Evolutionary conservation across 2,888 invertebrate species (phyloP), one percentile per base, ranked within the genome.

Genomic region (Mesorhabditis belari): DNA sequence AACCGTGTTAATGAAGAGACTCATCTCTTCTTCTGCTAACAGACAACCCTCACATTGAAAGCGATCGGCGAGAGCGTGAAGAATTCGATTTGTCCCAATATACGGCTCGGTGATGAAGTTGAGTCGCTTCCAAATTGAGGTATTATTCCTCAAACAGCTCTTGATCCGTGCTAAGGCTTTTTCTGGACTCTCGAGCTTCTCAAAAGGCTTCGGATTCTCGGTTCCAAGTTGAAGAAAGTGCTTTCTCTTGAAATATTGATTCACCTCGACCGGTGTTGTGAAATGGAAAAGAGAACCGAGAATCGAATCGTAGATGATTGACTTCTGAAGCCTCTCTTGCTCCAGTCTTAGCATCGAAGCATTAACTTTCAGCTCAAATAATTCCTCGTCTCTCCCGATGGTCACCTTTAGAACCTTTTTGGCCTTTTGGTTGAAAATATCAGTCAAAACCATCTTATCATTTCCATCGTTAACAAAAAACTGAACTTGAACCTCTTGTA

Each of bases 1-100:
- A 55, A 35, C 29, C 25, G 25, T 55, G 29, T 55, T 55, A 19
- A 55, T 26, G 19, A 55, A 21, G 26, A 55, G 29, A 29, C 25
- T 19, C 5, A 55, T 12, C 25, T 55, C 55, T 5, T 27, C 23
- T 21, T 27, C 27, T 9, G 55, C 27, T n/a, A 55, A 12, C 5
- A 17, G 19, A 35, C 55, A 27, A 21, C 55, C 55, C 29, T 55
- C 55, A 28, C 29, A n/a, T 17, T 9, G n/a, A 17, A 55, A 4
- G 23, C 55, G 55, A 55, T 55, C 55, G n/a, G 29, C 6, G 5
- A 55, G 29, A 17, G 55, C 55, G 17, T 29, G n/a, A 35, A 55
- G 28, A n/a, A 55, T 55, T 1, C 28, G n/a, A 19, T 55, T 55
- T n/a, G 29, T 55, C 29, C 28, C 55, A 55, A 55, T 55, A 25